Evolutionary conservation across 2,113 vertebrate genomes (phyloP), one percentile per base, ranked within the genome.

Genomic region (Parus major): DNA sequence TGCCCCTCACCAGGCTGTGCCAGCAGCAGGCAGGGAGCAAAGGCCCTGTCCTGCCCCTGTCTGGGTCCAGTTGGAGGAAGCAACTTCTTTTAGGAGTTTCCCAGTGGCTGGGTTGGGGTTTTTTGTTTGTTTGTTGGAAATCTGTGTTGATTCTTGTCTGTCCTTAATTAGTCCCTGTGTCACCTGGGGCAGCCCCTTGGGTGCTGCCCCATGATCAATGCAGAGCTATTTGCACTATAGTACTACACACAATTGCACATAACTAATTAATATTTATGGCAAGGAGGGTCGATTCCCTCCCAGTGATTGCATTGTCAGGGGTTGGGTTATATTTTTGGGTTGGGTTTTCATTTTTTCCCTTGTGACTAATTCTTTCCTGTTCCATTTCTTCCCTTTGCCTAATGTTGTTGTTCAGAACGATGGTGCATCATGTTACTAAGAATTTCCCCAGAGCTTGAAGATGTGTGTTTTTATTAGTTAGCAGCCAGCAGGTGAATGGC

Each of bases 171-270:
- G 90, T 95, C 90, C 93, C 95, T 81, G 47, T 88, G 80, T 96
- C 95, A 95, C 90, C 84, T n/a, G 29, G 69, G 68, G 68, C 90
- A 70, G 90, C 29, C 78, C 61, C 49, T 27, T 0, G 1, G 50
- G 71, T 22, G 21, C 91, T 86, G 94, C 85, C 52, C 88, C 28
- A 0, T 0, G 41, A 66, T 91, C 94, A 94, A 93, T 86, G 94
- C 95, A 93, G 95, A 92, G 93, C 94, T 90, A 95, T 96, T 97
- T 97, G 96, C 95, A 96, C 96, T 97, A 96, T 86, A 94, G 94
- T 73, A 76, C 77, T 73, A 94, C 90, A 95, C 87, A 92, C 82
- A 59, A 82, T 97, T 97, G 96, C 96, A 97, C 96, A 97, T 77
- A 86, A 90, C 70, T 46, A 64, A 91, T 95, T 76, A 73, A 49